Conservation (phyloP, 2,113 vertebrate genomes). For the Apodemus sylvaticus region DNA sequence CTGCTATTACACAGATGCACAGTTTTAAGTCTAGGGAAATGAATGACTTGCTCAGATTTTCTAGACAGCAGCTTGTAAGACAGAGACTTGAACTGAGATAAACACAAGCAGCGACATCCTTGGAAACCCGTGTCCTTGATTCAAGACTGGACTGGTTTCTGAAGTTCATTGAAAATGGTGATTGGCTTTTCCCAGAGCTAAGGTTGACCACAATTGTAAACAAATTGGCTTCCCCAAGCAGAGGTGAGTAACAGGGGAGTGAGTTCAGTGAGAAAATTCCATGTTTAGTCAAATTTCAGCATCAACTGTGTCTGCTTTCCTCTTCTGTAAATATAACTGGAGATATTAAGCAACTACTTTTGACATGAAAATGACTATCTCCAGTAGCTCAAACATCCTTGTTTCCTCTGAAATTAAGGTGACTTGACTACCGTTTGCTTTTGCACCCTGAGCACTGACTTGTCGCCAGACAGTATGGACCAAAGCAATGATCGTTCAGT, state of each 20-base stretch:
- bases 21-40: background rate
- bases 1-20: background rate
- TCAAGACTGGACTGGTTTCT: background rate
- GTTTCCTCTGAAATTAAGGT: background rate
- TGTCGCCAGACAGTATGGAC: background rate
- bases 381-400: background rate
- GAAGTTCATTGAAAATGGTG: background rate
- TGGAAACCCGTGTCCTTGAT: background rate
- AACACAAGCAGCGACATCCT: background rate
- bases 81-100: background rate
- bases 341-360: background rate
- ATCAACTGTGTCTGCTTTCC: background rate
- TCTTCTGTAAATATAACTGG: slow-evolving; percentile 20
- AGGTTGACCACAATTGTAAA: background rate
- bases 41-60: background rate
- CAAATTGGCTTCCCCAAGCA: background rate
- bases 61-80: background rate
- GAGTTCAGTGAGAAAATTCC: background rate
- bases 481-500: background rate
- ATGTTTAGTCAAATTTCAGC: background rate
- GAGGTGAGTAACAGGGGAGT: background rate
- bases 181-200: background rate
- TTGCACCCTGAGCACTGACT: background rate
- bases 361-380: background rate
- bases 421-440: background rate